phyloP scores from a whole-genome alignment of 2,113 vertebrate species.

The Catharus fuscescens region DNA sequence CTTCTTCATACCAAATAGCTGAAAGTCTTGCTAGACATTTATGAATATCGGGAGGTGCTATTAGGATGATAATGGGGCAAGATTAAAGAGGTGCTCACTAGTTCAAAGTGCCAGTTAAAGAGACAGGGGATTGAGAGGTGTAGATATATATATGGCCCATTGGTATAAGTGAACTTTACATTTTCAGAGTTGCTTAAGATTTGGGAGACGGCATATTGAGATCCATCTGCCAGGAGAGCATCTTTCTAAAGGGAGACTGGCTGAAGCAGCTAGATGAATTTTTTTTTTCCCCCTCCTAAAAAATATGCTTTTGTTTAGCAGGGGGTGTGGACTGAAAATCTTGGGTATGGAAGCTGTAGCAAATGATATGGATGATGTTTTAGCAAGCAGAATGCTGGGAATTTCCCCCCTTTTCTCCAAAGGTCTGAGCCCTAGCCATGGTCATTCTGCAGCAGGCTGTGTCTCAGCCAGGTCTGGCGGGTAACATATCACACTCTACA shows the following conservation, averaged over 20 bases:
- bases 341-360: neutral
- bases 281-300: neutral
- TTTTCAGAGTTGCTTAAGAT: conserved; percentile 71
- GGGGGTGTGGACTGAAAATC: conserved; percentile 3
- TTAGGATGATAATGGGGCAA: conserved; percentile 83
- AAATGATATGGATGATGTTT: neutral
- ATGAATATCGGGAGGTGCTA: conserved; percentile 83
- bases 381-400: neutral
- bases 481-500: neutral
- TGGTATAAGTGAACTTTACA: conserved; percentile 54
- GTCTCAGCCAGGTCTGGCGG: neutral
- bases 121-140: conserved; percentile 63
- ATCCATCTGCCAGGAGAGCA: conserved; percentile 71
- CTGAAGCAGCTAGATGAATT: conserved; percentile 36
- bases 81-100: conserved; percentile 79
- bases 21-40: conserved; percentile 83
- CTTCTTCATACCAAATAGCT: conserved; percentile 79
- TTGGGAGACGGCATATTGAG: conserved; percentile 69
- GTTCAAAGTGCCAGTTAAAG: conserved; percentile 79
- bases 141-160: conserved; percentile 24
- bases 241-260: conserved; percentile 48
- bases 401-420: neutral
- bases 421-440: neutral
- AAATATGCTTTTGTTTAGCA: conserved; percentile 68
- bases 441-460: neutral